A percentile compares a stretch with the other conserved stretches of the same genome.
Conservation (phyloP, 2,797 vertebrate species). For the Pipistrellus nathusii region DNA sequence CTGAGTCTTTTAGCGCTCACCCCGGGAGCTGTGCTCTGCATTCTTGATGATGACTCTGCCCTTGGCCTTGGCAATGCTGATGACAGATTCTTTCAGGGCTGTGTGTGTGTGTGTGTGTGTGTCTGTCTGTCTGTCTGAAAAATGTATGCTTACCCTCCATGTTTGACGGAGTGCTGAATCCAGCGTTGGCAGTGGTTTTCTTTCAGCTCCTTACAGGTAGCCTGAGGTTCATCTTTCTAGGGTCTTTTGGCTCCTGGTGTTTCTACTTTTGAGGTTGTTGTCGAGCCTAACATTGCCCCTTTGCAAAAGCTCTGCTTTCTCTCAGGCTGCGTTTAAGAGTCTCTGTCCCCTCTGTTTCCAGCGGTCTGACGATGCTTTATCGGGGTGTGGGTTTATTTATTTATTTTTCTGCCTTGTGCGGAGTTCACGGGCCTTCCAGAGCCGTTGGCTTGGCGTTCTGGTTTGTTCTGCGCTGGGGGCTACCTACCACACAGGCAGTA, state of each 20-base stretch:
- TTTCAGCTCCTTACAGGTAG: rapidly evolving
- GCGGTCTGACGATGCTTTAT: not conserved
- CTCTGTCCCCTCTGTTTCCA: not conserved
- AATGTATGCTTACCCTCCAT: not conserved
- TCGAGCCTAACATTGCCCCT: not conserved
- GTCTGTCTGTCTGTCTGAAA: not conserved
- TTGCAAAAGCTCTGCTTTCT: not conserved
- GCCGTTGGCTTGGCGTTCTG: not conserved
- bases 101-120: not conserved
- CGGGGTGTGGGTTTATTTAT: not conserved
- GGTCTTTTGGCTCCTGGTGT: not conserved
- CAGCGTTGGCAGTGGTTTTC: not conserved
- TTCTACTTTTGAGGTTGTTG: not conserved
- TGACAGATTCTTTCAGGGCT: not conserved
- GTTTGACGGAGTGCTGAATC: not conserved
- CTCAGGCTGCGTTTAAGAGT: not conserved
- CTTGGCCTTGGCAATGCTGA: not conserved
- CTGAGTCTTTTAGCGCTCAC: not conserved
- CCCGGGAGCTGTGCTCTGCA: not conserved
- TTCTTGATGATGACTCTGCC: not conserved
- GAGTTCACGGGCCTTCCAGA: not conserved
- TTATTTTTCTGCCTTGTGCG: not conserved
- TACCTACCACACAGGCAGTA: rapidly evolving
- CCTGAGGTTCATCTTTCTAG: rapidly evolving
- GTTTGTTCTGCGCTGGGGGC: rapidly evolving